Evolutionary conservation across 2,888 invertebrate species (phyloP).

Genomic region (Sesamia inferens): DNA sequence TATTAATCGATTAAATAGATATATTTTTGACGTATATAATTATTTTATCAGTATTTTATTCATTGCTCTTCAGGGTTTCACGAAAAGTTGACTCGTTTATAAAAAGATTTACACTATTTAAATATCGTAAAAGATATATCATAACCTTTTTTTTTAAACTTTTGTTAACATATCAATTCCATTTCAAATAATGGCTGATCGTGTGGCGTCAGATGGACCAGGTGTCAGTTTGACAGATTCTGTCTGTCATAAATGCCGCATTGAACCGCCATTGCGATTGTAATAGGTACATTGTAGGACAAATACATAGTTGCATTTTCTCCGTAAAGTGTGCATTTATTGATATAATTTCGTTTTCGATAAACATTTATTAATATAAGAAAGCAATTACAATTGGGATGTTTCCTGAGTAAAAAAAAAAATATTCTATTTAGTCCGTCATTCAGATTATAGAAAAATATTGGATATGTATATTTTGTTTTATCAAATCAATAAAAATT

Average conservation of each 20-base stretch:
- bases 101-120: background rate
- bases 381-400: background rate
- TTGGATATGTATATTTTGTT: too few relatives aligned
- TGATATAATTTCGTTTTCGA: background rate
- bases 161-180: slow-evolving; percentile 38
- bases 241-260: slow-evolving; percentile 65
- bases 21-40: background rate
- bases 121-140: background rate
- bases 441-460: too few relatives aligned
- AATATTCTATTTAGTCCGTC: too few relatives aligned
- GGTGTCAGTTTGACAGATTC: slow-evolving; percentile 73
- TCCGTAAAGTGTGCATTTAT: background rate
- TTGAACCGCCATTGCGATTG: slow-evolving; percentile 57
- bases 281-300: slow-evolving; percentile 58
- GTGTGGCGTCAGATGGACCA: slow-evolving; percentile 69
- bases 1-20: background rate
- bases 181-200: slow-evolving; percentile 50
- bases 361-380: background rate
- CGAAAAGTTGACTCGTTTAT: background rate
- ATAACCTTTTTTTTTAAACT: background rate
- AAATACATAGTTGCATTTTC: slow-evolving; percentile 45
- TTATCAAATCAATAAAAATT: too few relatives aligned
- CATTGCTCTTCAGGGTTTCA: background rate
- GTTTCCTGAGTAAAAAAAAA: too few relatives aligned
- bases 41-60: slow-evolving; percentile 2